Conservation (phyloP, 2,888 invertebrate genomes). For the Tuberolachnus salignus region DNA sequence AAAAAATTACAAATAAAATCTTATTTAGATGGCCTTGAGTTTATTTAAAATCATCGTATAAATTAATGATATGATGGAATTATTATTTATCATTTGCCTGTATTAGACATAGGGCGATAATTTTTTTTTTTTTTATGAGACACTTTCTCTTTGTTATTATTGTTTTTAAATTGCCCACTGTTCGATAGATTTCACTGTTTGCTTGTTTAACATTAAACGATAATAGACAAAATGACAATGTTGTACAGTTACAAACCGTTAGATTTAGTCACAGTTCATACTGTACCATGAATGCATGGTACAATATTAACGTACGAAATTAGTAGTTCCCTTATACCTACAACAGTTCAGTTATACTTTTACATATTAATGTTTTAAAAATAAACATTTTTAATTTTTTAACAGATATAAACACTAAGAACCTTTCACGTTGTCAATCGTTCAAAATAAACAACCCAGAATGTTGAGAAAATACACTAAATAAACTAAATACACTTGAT, state of each 20-base stretch:
- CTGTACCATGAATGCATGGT: too few species aligned
- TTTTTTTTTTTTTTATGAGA: not conserved
- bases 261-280: not conserved
- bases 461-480: too few species aligned
- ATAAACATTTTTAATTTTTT: too few species aligned
- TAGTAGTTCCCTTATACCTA: too few species aligned
- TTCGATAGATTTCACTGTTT: not conserved
- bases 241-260: not conserved
- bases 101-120: too few species aligned
- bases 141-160: slow-evolving; percentile 26
- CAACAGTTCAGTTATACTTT: too few species aligned
- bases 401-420: too few species aligned
- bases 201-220: not conserved
- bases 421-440: too few species aligned
- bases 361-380: too few species aligned
- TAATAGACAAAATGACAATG: not conserved
- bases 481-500: too few species aligned
- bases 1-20: not conserved
- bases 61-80: not conserved
- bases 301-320: too few species aligned
- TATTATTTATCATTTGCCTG: not conserved
- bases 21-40: slow-evolving; percentile 17
- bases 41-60: not conserved
- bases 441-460: too few species aligned
- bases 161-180: not conserved